Conservation (phyloP, 1,140 invertebrate species). For the Macrotrachela quadricornifera region DNA sequence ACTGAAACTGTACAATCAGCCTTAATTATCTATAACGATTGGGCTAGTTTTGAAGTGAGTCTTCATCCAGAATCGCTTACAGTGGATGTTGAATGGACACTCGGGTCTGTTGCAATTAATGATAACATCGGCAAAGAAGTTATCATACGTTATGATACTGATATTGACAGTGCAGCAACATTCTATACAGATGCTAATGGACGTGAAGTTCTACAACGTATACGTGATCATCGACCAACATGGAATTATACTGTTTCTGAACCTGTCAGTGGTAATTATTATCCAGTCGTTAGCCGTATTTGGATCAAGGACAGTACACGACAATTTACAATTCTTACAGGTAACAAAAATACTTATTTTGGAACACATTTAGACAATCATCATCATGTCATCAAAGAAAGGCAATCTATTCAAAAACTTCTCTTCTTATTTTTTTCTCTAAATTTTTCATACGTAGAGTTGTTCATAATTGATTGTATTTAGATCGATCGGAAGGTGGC, state of each 20-base stretch:
- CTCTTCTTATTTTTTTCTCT: too few relatives aligned
- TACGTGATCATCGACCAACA: slow-evolving; percentile 46
- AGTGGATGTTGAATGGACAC: slow-evolving; percentile 69
- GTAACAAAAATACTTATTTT: too few relatives aligned
- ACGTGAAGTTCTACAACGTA: slow-evolving; percentile 50
- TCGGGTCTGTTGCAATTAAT: slow-evolving; percentile 70
- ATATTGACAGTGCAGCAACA: slow-evolving; percentile 34
- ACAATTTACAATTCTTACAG: slow-evolving; percentile 47
- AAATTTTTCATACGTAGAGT: slow-evolving; percentile 43
- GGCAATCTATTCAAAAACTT: too few relatives aligned
- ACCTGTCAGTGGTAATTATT: slow-evolving; percentile 64
- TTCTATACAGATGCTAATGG: slow-evolving; percentile 91
- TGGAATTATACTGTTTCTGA: slow-evolving; percentile 44
- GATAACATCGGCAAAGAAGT: slow-evolving; percentile 29
- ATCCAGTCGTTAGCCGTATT: slow-evolving; percentile 67
- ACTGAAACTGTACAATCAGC: not conserved
- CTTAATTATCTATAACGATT: slow-evolving; percentile 37
- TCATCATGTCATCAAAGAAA: too few relatives aligned
- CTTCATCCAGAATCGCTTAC: slow-evolving; percentile 42
- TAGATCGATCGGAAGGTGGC: slow-evolving; percentile 39
- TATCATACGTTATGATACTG: slow-evolving; percentile 6
- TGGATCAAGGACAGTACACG: slow-evolving; percentile 17
- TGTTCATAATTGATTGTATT: slow-evolving; percentile 37
- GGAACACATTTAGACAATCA: too few relatives aligned
- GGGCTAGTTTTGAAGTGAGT: slow-evolving; percentile 56